A percentile compares a stretch with the other conserved stretches of the same genome.
Conservation (phyloP, 2,888 invertebrate genomes). For the Mythimna albipuncta region DNA sequence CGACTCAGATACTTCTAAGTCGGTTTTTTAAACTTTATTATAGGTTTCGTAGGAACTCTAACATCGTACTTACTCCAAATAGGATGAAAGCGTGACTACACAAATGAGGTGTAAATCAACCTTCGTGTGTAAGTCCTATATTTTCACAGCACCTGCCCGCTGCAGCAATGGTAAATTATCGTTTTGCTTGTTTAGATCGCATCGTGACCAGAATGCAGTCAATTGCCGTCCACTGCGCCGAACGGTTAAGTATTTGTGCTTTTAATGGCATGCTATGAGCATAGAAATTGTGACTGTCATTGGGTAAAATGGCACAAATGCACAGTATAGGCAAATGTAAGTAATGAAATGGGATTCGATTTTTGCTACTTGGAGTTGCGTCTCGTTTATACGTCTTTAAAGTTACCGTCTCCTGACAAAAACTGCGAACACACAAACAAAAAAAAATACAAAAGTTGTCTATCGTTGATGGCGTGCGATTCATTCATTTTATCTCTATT, state of each 20-base stretch:
- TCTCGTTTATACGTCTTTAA: no score
- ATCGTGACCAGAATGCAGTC: constrained; percentile 78
- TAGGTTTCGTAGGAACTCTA: not conserved
- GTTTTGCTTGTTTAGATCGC: constrained; percentile 73
- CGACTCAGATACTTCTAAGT: no score
- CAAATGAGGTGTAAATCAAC: constrained; percentile 55
- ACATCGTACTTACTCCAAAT: constrained; percentile 33
- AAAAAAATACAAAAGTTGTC: no score
- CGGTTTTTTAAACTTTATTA: not conserved
- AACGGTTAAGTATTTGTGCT: constrained; percentile 47
- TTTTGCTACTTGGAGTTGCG: not conserved
- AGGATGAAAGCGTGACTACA: constrained; percentile 50
- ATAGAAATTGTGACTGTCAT: constrained; percentile 46
- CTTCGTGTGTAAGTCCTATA: constrained; percentile 65
- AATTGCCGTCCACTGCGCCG: constrained; percentile 59
- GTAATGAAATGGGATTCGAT: not conserved
- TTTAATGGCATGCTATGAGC: constrained; percentile 21
- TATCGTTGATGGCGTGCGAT: not conserved
- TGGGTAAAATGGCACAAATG: not conserved
- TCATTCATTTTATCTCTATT: no score
- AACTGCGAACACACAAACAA: no score
- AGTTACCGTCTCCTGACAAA: no score
- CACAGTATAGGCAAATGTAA: no score
- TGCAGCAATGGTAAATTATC: constrained; percentile 77
- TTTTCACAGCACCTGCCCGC: constrained; percentile 73